Conservation (phyloP, 1,140 invertebrate genomes). For the Aphaenogaster rudis region DNA sequence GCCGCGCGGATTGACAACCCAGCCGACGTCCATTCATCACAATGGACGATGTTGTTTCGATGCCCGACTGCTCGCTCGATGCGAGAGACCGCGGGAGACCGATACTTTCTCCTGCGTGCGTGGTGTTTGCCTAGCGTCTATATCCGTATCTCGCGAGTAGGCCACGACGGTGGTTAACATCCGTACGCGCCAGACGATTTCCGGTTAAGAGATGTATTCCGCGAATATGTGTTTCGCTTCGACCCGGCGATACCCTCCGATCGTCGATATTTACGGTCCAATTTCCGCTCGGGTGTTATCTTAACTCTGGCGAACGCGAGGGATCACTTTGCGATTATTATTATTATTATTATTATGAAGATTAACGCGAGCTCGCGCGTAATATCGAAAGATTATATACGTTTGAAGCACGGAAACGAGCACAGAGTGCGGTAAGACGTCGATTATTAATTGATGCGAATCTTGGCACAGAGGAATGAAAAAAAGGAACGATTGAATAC, state of each 20-base stretch:
- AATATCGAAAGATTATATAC: conserved; percentile 23
- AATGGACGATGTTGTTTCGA: conserved; percentile 22
- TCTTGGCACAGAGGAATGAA: background rate
- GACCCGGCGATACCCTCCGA: conserved; percentile 9
- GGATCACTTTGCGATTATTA: background rate
- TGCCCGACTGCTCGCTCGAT: background rate
- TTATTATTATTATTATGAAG: conserved; percentile 21
- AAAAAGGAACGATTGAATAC: conserved; percentile 31
- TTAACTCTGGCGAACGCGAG: conserved; percentile 24
- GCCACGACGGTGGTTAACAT: conserved; percentile 32
- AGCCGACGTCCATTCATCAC: conserved; percentile 13
- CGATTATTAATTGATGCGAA: conserved; percentile 45
- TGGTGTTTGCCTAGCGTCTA: conserved; percentile 34
- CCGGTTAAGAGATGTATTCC: conserved; percentile 54
- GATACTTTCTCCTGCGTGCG: conserved; percentile 63
- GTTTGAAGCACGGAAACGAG: background rate
- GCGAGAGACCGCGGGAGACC: conserved; percentile 35
- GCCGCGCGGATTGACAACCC: conserved; percentile 5
- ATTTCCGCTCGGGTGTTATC: conserved; percentile 37
- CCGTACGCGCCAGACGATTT: conserved; percentile 66
- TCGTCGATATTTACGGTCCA: conserved; percentile 33
- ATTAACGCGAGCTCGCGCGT: conserved; percentile 16
- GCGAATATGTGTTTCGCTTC: conserved; percentile 32
- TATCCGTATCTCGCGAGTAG: conserved; percentile 47
- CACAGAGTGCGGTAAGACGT: background rate